Percentiles rank a stretch among this genome's conserved stretches.
These are phyloP conservation scores for Girardia tigrina DNA, from an alignment of 2,888 invertebrate genomes.

Conservation along the genomic window DNA sequence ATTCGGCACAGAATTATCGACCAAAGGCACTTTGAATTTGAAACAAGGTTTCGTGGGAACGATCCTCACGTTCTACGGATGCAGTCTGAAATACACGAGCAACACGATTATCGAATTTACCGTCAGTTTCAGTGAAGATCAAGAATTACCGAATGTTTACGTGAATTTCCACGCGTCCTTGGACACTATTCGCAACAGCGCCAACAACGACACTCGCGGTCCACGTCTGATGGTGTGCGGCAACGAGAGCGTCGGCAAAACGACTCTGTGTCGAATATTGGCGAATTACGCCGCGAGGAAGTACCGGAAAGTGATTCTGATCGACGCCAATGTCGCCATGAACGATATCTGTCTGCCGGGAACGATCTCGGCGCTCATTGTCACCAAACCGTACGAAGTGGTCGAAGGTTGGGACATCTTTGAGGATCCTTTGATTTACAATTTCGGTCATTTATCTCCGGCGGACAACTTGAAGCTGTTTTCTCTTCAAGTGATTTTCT, in stretches of 20 bases:
- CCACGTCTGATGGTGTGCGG: slow-evolving; percentile 36
- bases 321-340: slow-evolving; percentile 35
- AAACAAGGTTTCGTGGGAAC: slow-evolving; percentile 27
- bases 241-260: slow-evolving; percentile 34
- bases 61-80: slow-evolving; percentile 32
- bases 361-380: slow-evolving; percentile 29
- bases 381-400: slow-evolving; percentile 34
- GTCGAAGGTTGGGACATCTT: slow-evolving; percentile 32
- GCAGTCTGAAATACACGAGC: slow-evolving; percentile 15
- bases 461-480: slow-evolving; percentile 34
- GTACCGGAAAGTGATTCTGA: slow-evolving; percentile 30
- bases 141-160: slow-evolving; percentile 31
- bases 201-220: slow-evolving; percentile 20
- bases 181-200: slow-evolving; percentile 30
- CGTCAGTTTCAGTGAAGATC: slow-evolving; percentile 28
- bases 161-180: slow-evolving; percentile 33
- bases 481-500: slow-evolving; percentile 8
- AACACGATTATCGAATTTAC: neutral
- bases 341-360: slow-evolving; percentile 33
- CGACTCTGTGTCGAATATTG: slow-evolving; percentile 34
- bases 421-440: slow-evolving; percentile 33
- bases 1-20: slow-evolving; percentile 34
- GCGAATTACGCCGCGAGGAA: slow-evolving; percentile 31
- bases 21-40: neutral
- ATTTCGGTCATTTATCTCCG: slow-evolving; percentile 33